These are phyloP conservation scores for Habropoda laboriosa DNA, from an alignment of 1,140 invertebrate genomes.

Conservation along the genomic window DNA sequence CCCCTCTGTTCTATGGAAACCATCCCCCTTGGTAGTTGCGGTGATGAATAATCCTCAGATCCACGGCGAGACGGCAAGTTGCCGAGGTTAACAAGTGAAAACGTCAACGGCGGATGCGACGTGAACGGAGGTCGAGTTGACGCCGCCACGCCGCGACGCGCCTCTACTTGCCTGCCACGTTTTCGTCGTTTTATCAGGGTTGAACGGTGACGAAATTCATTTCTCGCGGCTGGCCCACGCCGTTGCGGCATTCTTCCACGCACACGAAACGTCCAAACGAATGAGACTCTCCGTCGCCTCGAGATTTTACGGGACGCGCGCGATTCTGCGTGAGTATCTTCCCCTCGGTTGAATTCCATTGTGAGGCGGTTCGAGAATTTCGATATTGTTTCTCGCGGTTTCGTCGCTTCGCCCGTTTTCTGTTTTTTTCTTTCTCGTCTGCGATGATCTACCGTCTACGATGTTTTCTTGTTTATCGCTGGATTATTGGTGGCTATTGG, in stretches of 20 bases:
- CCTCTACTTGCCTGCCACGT: too few relatives aligned
- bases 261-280: background rate
- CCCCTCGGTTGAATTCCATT: constrained; percentile 2
- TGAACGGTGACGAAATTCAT: constrained; percentile 48
- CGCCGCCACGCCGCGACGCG: background rate
- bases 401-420: too few relatives aligned
- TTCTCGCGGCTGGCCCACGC: constrained; percentile 2
- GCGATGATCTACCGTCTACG: too few relatives aligned
- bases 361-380: background rate
- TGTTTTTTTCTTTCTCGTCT: background rate
- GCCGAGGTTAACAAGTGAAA: constrained; percentile 72
- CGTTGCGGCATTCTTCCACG: constrained; percentile 14
- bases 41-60: constrained; percentile 78
- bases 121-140: background rate
- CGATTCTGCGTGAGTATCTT: too few relatives aligned
- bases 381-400: constrained; percentile 10
- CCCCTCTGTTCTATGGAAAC: constrained; percentile 61
- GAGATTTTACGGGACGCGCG: background rate
- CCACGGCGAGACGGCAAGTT: constrained; percentile 71
- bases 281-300: background rate
- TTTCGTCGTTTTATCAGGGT: constrained; percentile 21
- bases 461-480: too few relatives aligned
- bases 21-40: constrained; percentile 68
- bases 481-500: too few relatives aligned
- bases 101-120: constrained; percentile 29